These are phyloP conservation scores for Cinara cedri DNA, from an alignment of 2,888 invertebrate genomes.

Conservation along the genomic window DNA sequence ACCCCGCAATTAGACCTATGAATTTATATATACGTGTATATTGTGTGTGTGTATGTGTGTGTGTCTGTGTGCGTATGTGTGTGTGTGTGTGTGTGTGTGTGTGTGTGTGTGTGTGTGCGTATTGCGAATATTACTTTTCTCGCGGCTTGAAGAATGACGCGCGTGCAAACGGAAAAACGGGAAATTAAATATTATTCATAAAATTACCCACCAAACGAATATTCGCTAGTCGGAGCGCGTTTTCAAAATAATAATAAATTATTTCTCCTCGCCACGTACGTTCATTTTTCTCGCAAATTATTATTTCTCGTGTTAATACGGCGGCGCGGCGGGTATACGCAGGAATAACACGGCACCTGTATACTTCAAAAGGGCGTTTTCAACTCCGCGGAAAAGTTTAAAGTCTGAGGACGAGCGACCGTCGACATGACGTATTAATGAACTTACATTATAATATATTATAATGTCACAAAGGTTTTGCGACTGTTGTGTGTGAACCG, in stretches of 20 bases:
- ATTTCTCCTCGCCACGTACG: neutral
- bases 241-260: neutral
- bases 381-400: neutral
- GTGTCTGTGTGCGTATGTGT: no score
- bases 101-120: no score
- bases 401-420: neutral
- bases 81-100: no score
- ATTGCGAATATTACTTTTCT: no score
- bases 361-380: neutral
- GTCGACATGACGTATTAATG: neutral
- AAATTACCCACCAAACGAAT: neutral
- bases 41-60: no score
- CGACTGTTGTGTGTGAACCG: no score
- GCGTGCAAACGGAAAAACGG: neutral
- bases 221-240: neutral
- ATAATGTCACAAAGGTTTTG: neutral
- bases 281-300: neutral
- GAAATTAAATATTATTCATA: constrained; percentile 21
- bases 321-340: no score
- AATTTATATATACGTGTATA: no score
- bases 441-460: no score
- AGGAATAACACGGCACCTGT: no score
- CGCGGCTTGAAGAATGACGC: no score
- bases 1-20: no score
- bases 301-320: neutral